Evolutionary conservation across 2,797 vertebrate species (phyloP), one percentile per base, ranked within the genome.

Genomic region (Knipowitschia caucasica): DNA sequence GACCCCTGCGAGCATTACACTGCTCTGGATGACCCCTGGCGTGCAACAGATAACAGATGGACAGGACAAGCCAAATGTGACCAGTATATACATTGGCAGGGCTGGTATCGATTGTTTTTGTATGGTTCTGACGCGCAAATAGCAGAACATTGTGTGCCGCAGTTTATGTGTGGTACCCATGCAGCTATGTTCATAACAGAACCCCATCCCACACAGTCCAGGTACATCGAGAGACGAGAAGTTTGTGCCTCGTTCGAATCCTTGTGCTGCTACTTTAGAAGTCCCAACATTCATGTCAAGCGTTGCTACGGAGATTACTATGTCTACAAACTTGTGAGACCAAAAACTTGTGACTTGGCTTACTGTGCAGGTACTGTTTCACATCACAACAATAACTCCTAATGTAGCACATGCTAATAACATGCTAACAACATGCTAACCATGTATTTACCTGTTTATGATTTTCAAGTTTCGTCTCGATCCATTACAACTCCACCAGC

Each of bases 1-100:
- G 80, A 89, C 52, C 87, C 85, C 1, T 86, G 85, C 54, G 27
- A 67, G 7, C 3, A 50, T 25, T 78, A 86, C 62, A n/a, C n/a
- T n/a, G n/a, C n/a, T n/a, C n/a, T n/a, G n/a, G n/a, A n/a, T n/a
- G n/a, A n/a, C n/a, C n/a, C 67, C 1, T 88, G 83, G 85, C 83
- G 80, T 10, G 59, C 78, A 40, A 50, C 50, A 2, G 47, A 78
- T 27, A 50, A 64, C 33, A n/a, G 0, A 11, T 1, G 1, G 2
- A 10, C 0, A 0, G 0, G 0, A 4, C 55, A 23, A 21, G 9
- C 17, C 15, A 11, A 40, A 31, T 84, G 82, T 62, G 85, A 89
- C 50, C 0, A 0, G 1, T 0, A 15, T 4, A 3, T 56, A 4
- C 8, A 64, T n/a, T 83, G 73, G 77, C n/a, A n/a, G n/a, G n/a